A percentile compares a stretch with the other conserved stretches of the same genome.
Conservation (phyloP, 1,140 invertebrate species). For the Zaprionus ghesquierei region DNA sequence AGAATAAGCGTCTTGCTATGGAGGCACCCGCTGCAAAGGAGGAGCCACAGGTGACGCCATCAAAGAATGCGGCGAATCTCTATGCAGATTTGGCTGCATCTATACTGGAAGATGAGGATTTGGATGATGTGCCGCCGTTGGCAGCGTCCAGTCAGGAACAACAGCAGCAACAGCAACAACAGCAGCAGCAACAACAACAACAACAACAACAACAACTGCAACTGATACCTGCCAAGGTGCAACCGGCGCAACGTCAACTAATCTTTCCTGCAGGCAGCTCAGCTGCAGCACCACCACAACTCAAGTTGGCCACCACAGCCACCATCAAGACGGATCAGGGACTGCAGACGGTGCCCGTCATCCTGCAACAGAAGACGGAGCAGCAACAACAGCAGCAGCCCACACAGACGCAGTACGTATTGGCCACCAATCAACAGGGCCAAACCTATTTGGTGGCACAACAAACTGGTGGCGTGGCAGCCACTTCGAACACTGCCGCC, state of each 20-base stretch:
- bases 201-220: constrained; percentile 51
- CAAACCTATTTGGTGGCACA: constrained; percentile 86
- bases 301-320: constrained; percentile 72
- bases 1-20: constrained; percentile 70
- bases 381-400: constrained; percentile 46
- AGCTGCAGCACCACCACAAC: constrained; percentile 49
- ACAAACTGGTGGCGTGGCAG: constrained; percentile 67
- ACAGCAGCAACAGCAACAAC: constrained; percentile 8
- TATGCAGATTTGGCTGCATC: constrained; percentile 88
- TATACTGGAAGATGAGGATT: constrained; percentile 88
- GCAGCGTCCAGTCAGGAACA: constrained; percentile 57
- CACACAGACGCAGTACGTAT: constrained; percentile 76
- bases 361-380: constrained; percentile 83
- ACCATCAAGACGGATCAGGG: constrained; percentile 83
- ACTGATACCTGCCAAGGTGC: constrained; percentile 65
- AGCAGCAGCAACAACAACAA: constrained; percentile 31
- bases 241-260: constrained; percentile 50
- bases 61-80: constrained; percentile 88
- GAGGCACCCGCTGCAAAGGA: constrained; percentile 76
- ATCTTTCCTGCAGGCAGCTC: constrained; percentile 50
- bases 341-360: constrained; percentile 82
- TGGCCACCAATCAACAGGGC: constrained; percentile 79
- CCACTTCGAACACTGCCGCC: constrained; percentile 33
- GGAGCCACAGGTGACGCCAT: constrained; percentile 84
- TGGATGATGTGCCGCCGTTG: constrained; percentile 83